Percentiles rank a stretch among this genome's conserved stretches.
phyloP scores from a whole-genome alignment of 2,888 invertebrate genomes.

The Macrophya alboannulata region DNA sequence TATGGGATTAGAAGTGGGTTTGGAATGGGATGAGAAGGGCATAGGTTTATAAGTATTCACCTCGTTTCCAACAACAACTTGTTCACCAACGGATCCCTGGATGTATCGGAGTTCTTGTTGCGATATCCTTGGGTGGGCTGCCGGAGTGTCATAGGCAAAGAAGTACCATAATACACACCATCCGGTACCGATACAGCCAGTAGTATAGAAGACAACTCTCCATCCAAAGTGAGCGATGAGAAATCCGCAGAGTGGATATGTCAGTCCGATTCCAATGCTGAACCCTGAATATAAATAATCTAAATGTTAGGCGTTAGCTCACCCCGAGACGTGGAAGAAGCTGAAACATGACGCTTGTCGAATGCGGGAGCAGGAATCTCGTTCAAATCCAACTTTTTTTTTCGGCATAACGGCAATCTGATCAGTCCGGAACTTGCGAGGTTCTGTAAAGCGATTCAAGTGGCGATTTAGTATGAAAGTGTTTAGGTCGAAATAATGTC shows the following conservation, averaged over 20 bases:
- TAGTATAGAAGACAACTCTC: constrained; percentile 87
- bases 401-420: not conserved
- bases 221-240: constrained; percentile 87
- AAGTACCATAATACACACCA: constrained; percentile 88
- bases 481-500: constrained; percentile 66
- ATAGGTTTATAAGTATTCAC: constrained; percentile 64
- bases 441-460: constrained; percentile 79
- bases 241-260: constrained; percentile 87
- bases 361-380: constrained; percentile 26
- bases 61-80: constrained; percentile 81
- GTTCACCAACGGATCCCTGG: constrained; percentile 83
- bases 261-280: constrained; percentile 88
- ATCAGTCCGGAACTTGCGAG: constrained; percentile 59
- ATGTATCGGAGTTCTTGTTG: constrained; percentile 85
- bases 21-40: too few relatives aligned
- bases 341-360: constrained; percentile 76
- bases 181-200: constrained; percentile 84
- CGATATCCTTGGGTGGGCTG: constrained; percentile 86
- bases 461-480: constrained; percentile 76
- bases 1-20: not conserved
- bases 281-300: constrained; percentile 83
- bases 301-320: constrained; percentile 78
- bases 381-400: constrained; percentile 32
- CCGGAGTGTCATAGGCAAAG: constrained; percentile 86
- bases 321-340: constrained; percentile 76